Evolutionary conservation across 2,113 vertebrate species (phyloP), one percentile per base, ranked within the genome.

Genomic region (Tetrax tetrax): DNA sequence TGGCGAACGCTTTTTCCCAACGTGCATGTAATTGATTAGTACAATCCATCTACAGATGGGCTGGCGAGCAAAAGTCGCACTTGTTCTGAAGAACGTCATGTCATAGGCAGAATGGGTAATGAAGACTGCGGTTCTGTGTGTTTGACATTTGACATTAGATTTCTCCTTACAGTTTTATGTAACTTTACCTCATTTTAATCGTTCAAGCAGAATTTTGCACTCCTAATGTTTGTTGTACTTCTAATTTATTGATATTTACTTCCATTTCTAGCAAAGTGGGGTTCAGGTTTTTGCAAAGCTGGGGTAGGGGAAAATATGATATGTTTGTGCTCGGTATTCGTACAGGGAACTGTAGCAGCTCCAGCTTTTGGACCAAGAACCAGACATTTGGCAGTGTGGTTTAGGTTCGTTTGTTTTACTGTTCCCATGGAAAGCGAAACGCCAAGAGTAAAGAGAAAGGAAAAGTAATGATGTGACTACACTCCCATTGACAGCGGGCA

Each of bases 401-500:
- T 72, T 14, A 9, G 41, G 21, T n/a, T 47, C 18, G 9, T 10
- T 57, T 12, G 2, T 77, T 69, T 57, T 72, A 18, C 9, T 53
- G 12, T 45, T n/a, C 9, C 41, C 17, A 9, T 9, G 23, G 56
- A 47, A 81, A 66, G 8, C 9, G 78, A 87, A 93, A 5, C 50
- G 10, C 4, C 14, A 20, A 7, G 66, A 71, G 6, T 9, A 21
- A 65, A 90, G 14, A 61, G 38, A 45, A 53, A 66, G 17, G 68
- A 31, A n/a, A 59, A 66, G 4, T 28, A 59, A 18, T 7, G 25
- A 12, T 41, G 69, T 14, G 60, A 60, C 41, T 41, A 9, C 5
- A 5, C 4, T 79, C 1, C 0, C 12, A 2, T 6, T 7, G 35
- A 33, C 27, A 12, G 28, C 17, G 59, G 68, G 21, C 22, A 31